Base-by-base conservation (phyloP, 2,113 vertebrate species). In the Butorides virescens region DNA sequence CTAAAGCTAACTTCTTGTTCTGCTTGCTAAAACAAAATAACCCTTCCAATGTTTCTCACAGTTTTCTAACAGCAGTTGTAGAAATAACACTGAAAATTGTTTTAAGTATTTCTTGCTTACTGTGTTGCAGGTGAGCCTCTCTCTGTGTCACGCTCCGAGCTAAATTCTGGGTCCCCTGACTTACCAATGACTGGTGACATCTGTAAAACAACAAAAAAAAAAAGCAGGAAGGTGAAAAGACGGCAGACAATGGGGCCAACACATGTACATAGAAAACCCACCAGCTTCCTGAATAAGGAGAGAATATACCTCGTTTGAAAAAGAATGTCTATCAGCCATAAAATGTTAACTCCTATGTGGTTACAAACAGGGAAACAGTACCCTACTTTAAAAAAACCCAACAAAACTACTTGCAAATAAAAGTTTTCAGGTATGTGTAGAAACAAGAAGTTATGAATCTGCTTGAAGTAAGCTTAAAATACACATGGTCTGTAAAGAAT, bases 81-180 rank as follows among this genome's bases (percentile, higher is more conserved):
- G 56, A 65, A 93, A 66, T 76, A 96, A 88, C 42, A 79, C 11
- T 62, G 62, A 19, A 75, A 79, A 81, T 15, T 59, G 56, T 63
- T 91, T 82, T 55, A 91, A 77, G 93, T 53, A 86, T 75, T 92
- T 90, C 66, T 86, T 92, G 91, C 98, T 98, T 98, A 99, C 99
- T 94, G 98, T 96, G 94, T 89, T 86, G 94, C 30, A 75, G 97
- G 86, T 91, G 96, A 88, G 42, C 98, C 98, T 23, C 95, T 97
- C 27, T 99, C 98, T 21, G 98, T 98, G 95, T 98, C 98, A 65
- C 61, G 93, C 89, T 98, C 98, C 3, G 98, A 98, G 82, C 98
- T 95, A 91, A 98, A 97, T 95, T 92, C 97, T 80, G 98, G 98
- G 59, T 99, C 98, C 85, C 98, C 98, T 65, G 98, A 98, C 87